phyloP scores from a whole-genome alignment of 2,888 invertebrate genomes.

The Rugalucina vietnamica region DNA sequence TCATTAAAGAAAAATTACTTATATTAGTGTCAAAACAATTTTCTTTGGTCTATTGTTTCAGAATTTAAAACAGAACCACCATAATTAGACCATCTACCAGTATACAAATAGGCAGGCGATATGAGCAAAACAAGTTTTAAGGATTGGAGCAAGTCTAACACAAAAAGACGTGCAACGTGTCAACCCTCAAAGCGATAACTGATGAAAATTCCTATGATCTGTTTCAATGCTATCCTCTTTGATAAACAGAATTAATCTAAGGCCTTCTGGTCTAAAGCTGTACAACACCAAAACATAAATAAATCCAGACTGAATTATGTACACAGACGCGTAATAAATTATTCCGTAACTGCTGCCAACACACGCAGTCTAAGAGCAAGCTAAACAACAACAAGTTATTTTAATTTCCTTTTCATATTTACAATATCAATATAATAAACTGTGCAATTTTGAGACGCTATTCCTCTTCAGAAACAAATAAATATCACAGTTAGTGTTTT shows the following conservation, averaged over 20 bases:
- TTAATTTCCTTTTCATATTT: background rate
- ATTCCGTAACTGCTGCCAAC: background rate
- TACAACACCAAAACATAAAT: conserved; percentile 3
- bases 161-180: too few species aligned
- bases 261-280: background rate
- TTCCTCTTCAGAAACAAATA: background rate
- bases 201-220: too few species aligned
- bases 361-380: background rate
- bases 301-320: background rate
- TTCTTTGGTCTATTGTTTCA: too few species aligned
- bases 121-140: too few species aligned
- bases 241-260: background rate
- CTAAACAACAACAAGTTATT: background rate
- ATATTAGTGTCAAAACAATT: too few species aligned
- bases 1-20: too few species aligned
- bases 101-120: too few species aligned
- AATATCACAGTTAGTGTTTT: too few species aligned
- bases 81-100: too few species aligned
- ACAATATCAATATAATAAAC: background rate
- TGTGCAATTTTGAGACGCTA: background rate
- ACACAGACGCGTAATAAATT: background rate
- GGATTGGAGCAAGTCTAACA: too few species aligned
- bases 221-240: background rate
- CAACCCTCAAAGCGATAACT: too few species aligned
- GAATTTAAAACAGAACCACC: too few species aligned